Conservation (phyloP, 2,888 invertebrate species). For the Cremastinae sp. region DNA sequence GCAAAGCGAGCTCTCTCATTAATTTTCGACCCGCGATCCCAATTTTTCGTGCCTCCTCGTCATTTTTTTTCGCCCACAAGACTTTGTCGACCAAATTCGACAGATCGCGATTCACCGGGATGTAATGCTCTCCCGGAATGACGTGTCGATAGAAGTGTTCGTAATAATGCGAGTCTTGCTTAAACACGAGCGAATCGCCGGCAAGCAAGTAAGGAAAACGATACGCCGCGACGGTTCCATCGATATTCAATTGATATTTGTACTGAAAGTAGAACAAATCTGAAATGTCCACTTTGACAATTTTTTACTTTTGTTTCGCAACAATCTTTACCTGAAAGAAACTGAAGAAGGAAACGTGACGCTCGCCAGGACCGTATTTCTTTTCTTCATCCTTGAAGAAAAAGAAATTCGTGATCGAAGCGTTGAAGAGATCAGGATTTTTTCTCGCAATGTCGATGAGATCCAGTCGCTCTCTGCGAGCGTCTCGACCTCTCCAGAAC, state of each 20-base stretch:
- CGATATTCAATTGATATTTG: conserved; percentile 96
- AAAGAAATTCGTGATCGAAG: conserved; percentile 96
- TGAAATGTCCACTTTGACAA: background rate
- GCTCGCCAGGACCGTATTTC: conserved; percentile 92
- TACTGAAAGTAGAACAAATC: conserved; percentile 84
- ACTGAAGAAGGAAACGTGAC: conserved; percentile 93
- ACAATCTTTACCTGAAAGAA: conserved; percentile 91
- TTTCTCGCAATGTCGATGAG: conserved; percentile 89
- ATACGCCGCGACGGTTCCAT: conserved; percentile 98
- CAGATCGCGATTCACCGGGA: conserved; percentile 90
- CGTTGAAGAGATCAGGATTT: conserved; percentile 92
- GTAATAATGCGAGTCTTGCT: conserved; percentile 96
- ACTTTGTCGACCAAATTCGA: conserved; percentile 90
- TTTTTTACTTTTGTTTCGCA: too few species aligned
- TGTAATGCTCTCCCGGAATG: conserved; percentile 89
- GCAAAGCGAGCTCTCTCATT: conserved; percentile 89
- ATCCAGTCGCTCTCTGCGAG: conserved; percentile 90
- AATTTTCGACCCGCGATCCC: conserved; percentile 86
- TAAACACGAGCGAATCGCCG: conserved; percentile 93
- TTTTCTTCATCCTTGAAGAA: conserved; percentile 93
- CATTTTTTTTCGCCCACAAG: conserved; percentile 89
- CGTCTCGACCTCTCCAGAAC: conserved; percentile 97
- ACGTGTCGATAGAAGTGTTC: conserved; percentile 95
- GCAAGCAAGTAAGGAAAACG: conserved; percentile 94
- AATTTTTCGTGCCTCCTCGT: conserved; percentile 85